phyloP scores from a whole-genome alignment of 2,888 invertebrate genomes.

The Corythucha ciliata region DNA sequence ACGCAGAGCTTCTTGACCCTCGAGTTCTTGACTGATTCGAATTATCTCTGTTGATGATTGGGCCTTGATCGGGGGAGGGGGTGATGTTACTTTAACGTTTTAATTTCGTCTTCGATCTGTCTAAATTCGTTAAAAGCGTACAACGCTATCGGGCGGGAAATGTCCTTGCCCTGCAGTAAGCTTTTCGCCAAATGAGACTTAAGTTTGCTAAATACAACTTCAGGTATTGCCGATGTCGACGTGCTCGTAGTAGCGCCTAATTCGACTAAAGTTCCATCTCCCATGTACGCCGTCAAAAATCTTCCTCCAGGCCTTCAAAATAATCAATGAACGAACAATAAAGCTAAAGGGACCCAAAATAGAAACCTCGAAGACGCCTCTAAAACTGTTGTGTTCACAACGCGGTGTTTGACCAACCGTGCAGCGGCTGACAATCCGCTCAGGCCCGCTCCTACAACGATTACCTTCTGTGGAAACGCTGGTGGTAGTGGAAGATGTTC shows the following conservation, averaged over 20 bases:
- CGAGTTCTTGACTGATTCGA: too few relatives aligned
- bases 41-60: too few relatives aligned
- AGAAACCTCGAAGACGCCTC: conserved; percentile 19
- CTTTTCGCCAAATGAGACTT: too few relatives aligned
- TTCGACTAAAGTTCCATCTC: conserved; percentile 11
- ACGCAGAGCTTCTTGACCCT: too few relatives aligned
- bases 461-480: conserved; percentile 8
- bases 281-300: conserved; percentile 7
- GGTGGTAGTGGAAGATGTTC: conserved; percentile 1
- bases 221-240: too few relatives aligned
- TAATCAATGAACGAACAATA: not conserved
- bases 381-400: conserved; percentile 15
- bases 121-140: too few relatives aligned
- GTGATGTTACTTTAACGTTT: too few relatives aligned
- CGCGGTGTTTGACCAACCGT: conserved; percentile 11
- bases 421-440: conserved; percentile 17
- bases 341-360: not conserved
- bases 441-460: conserved; percentile 17
- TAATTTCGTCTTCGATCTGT: too few relatives aligned
- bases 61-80: too few relatives aligned
- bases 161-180: too few relatives aligned
- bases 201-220: too few relatives aligned
- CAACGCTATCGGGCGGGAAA: too few relatives aligned
- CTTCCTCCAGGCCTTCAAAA: conserved; percentile 18
- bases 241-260: conserved; percentile 19